These are phyloP conservation scores for Etheostoma perlongum DNA, from an alignment of 2,797 vertebrate genomes.

Conservation along the genomic window DNA sequence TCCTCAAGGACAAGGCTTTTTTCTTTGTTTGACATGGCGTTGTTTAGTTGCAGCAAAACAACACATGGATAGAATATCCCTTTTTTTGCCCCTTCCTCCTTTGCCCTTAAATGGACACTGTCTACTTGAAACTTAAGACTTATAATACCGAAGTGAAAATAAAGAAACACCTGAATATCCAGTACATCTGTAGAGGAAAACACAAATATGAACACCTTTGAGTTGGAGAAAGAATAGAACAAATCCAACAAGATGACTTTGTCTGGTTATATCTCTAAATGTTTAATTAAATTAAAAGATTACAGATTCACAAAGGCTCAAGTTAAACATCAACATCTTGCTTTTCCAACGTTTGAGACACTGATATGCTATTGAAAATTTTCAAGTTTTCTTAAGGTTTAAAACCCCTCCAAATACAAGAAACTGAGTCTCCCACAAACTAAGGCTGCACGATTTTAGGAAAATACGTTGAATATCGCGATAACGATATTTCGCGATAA, in stretches of 20 bases:
- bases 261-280: not conserved
- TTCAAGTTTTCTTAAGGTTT: too few species aligned
- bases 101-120: not conserved
- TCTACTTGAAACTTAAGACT: not conserved
- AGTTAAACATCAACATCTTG: not conserved
- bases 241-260: not conserved
- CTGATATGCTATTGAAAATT: too few species aligned
- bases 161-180: not conserved
- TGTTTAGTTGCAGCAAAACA: slow-evolving; percentile 24
- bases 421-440: too few species aligned
- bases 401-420: too few species aligned
- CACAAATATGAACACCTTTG: not conserved
- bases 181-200: not conserved
- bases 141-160: not conserved
- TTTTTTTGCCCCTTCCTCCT: not conserved
- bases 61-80: not conserved
- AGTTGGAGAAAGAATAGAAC: not conserved
- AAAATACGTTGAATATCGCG: too few species aligned
- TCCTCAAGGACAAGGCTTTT: slow-evolving; percentile 20
- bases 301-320: not conserved
- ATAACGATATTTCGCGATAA: too few species aligned
- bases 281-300: not conserved
- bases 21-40: slow-evolving; percentile 27
- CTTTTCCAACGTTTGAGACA: too few species aligned
- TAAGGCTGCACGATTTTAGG: too few species aligned